Conservation (phyloP, 23 tunicate species). For the Halocynthia aurantium region DNA sequence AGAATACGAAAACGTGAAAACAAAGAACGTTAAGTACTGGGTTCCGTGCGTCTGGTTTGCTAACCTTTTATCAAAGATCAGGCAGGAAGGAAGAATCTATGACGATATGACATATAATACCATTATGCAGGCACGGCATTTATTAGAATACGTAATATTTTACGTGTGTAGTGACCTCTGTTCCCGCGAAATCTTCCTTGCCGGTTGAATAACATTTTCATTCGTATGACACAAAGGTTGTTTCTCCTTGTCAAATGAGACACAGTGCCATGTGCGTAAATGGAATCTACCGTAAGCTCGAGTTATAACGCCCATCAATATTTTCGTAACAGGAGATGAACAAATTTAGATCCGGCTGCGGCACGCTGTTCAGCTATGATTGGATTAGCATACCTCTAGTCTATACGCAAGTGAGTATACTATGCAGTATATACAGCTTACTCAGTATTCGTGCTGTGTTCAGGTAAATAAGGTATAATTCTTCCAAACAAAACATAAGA, state of each 20-base stretch:
- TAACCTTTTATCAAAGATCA: conserved; percentile 53
- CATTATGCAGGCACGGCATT: conserved; percentile 36
- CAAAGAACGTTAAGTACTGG: conserved; percentile 76
- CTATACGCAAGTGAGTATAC: conserved; percentile 79
- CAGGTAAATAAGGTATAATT: neutral
- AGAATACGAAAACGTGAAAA: conserved; percentile 54
- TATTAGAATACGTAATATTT: neutral
- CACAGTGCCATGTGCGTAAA: too few species aligned
- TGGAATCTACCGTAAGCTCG: too few species aligned
- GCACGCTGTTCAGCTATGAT: conserved; percentile 58
- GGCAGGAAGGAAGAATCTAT: conserved; percentile 83
- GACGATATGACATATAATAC: conserved; percentile 69
- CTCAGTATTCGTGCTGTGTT: neutral
- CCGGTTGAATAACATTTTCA: too few species aligned
- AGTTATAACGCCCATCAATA: too few species aligned
- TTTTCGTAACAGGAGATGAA: conserved; percentile 52
- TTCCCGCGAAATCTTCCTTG: neutral
- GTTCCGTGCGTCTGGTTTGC: conserved; percentile 85
- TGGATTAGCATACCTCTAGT: conserved; percentile 94
- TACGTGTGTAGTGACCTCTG: neutral
- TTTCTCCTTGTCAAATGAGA: neutral
- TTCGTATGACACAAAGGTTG: neutral
- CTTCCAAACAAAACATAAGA: neutral
- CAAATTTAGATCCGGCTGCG: conserved; percentile 46
- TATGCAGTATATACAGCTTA: neutral